Conservation (phyloP, 1,140 invertebrate genomes). For the Bathynomus jamesi region DNA sequence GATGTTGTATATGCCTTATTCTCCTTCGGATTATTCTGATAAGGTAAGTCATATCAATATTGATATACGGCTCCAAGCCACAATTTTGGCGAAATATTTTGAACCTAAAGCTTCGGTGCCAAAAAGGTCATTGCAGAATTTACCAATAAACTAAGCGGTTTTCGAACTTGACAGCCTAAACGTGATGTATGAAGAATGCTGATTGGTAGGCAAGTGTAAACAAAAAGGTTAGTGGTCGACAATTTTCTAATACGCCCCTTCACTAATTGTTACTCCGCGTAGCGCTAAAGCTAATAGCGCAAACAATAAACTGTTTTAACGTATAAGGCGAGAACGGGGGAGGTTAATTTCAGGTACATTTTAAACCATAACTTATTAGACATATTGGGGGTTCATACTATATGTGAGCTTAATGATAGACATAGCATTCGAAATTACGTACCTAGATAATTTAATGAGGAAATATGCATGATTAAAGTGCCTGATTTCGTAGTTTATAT, state of each 20-base stretch:
- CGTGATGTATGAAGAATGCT: slow-evolving; percentile 37
- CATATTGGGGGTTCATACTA: background rate
- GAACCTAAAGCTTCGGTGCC: no score
- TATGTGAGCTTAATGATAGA: background rate
- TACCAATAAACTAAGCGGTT: no score
- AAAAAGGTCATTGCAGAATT: no score
- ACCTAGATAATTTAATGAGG: background rate
- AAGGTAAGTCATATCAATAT: slow-evolving; percentile 33
- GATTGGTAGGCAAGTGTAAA: slow-evolving; percentile 37
- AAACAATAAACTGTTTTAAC: slow-evolving; percentile 31
- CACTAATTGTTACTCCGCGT: slow-evolving; percentile 36
- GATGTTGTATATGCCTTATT: slow-evolving; percentile 25
- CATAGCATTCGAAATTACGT: background rate
- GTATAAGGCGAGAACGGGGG: slow-evolving; percentile 24
- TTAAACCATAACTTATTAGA: background rate
- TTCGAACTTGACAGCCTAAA: slow-evolving; percentile 17
- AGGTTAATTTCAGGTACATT: background rate
- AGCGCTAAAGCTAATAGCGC: slow-evolving; percentile 34
- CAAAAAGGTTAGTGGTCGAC: slow-evolving; percentile 36
- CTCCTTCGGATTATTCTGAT: slow-evolving; percentile 28
- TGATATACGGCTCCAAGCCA: slow-evolving; percentile 21
- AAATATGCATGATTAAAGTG: background rate
- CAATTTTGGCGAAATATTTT: background rate
- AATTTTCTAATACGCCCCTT: slow-evolving; percentile 33
- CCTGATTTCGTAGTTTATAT: background rate